phyloP scores from a whole-genome alignment of 1,140 invertebrate genomes.

The Polypedilum vanderplanki region DNA sequence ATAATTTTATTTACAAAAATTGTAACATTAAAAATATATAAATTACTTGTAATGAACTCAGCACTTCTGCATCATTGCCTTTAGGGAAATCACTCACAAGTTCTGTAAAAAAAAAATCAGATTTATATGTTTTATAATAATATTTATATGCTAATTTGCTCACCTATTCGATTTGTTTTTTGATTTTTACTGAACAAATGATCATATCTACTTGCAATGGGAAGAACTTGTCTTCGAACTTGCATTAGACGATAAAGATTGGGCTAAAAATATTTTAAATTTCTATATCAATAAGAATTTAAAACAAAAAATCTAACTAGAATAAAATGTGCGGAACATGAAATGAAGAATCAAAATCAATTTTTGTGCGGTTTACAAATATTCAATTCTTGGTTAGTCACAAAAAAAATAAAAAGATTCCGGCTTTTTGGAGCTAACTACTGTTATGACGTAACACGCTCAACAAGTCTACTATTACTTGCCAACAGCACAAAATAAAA shows the following conservation, averaged over 20 bases:
- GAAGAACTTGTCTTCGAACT: slow-evolving; percentile 69
- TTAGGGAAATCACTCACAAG: slow-evolving; percentile 83
- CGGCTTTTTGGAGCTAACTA: too few species aligned
- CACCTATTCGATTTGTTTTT: slow-evolving; percentile 64
- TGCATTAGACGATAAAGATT: slow-evolving; percentile 87
- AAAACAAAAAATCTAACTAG: too few species aligned
- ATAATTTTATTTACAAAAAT: slow-evolving; percentile 25
- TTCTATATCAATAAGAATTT: too few species aligned
- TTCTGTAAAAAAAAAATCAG: slow-evolving; percentile 45
- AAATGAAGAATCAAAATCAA: too few species aligned
- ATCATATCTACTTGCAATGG: slow-evolving; percentile 67
- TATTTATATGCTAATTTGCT: too few species aligned
- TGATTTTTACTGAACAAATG: slow-evolving; percentile 68
- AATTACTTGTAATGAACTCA: slow-evolving; percentile 70
- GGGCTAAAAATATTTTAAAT: slow-evolving; percentile 62
- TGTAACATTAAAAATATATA: slow-evolving; percentile 24
- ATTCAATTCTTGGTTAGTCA: too few species aligned
- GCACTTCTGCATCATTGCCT: slow-evolving; percentile 79
- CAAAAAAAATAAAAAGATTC: too few species aligned
- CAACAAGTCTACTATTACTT: too few species aligned
- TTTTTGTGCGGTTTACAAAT: too few species aligned
- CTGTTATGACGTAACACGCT: too few species aligned
- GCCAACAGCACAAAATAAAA: neutral
- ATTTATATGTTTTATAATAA: too few species aligned
- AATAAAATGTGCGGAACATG: slow-evolving; percentile 27